Percentiles rank a stretch among this genome's conserved stretches.
Conservation (phyloP, 2,888 invertebrate genomes). For the Yponomeuta sedellus region DNA sequence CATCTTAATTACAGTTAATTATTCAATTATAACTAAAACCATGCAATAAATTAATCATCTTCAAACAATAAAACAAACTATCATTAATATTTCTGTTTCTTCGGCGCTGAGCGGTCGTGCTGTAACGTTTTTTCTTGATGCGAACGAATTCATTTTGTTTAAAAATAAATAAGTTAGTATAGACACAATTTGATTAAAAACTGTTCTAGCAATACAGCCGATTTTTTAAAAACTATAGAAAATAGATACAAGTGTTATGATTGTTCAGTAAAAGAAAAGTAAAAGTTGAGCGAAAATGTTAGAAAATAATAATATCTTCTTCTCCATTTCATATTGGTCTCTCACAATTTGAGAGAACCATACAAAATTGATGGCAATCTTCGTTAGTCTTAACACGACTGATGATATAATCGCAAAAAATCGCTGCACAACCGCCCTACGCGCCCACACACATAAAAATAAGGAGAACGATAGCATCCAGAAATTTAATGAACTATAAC, state of each 20-base stretch:
- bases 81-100: not conserved
- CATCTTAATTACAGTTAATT: slow-evolving; percentile 32
- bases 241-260: not conserved
- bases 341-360: not conserved
- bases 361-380: not conserved
- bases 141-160: slow-evolving; percentile 11
- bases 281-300: not conserved
- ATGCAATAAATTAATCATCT: slow-evolving; percentile 62
- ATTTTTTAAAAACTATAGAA: not conserved
- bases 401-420: not conserved
- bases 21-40: slow-evolving; percentile 27
- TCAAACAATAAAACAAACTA: slow-evolving; percentile 39
- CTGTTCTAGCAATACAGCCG: not conserved
- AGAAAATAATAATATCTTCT: not conserved
- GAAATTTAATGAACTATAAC: not conserved
- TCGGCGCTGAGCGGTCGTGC: slow-evolving; percentile 24
- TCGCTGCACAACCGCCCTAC: not conserved
- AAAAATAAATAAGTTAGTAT: slow-evolving; percentile 6
- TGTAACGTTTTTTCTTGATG: slow-evolving; percentile 7
- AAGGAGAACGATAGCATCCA: not conserved
- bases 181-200: not conserved
- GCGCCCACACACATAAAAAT: not conserved
- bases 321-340: not conserved
- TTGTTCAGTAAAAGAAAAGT: not conserved
- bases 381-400: not conserved